Conservation (phyloP, 2,888 invertebrate genomes). For the Pollenia griseotomentosa region DNA sequence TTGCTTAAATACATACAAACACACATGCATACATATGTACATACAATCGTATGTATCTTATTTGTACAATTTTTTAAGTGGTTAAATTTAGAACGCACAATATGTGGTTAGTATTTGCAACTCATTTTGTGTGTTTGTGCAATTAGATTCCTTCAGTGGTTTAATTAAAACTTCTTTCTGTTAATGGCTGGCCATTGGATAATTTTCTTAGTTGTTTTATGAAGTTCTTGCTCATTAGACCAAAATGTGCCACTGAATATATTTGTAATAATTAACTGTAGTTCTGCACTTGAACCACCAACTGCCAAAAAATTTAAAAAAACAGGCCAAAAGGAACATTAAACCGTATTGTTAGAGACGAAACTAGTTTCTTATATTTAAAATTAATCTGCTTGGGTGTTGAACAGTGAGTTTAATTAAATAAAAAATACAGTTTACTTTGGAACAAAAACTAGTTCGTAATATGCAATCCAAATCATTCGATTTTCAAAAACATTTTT, state of each 20-base stretch:
- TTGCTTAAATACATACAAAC: neutral
- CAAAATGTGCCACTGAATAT: slow-evolving; percentile 66
- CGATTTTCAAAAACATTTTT: no score
- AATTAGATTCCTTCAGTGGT: slow-evolving; percentile 12
- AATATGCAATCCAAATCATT: no score
- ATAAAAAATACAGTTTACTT: neutral
- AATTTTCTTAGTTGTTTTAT: slow-evolving; percentile 24
- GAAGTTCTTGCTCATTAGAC: slow-evolving; percentile 63
- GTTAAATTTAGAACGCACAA: neutral
- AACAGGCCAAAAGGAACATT: slow-evolving; percentile 65
- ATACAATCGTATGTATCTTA: neutral
- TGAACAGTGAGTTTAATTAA: slow-evolving; percentile 36
- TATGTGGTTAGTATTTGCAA: neutral
- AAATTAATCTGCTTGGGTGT: slow-evolving; percentile 30
- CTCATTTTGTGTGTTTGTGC: neutral
- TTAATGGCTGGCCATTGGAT: slow-evolving; percentile 45
- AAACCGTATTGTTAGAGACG: slow-evolving; percentile 37
- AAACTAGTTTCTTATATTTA: slow-evolving; percentile 28
- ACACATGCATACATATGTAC: neutral
- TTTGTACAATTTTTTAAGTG: neutral
- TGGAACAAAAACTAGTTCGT: no score
- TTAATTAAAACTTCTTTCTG: slow-evolving; percentile 21
- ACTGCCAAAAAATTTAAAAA: slow-evolving; percentile 66
- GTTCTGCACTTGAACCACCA: slow-evolving; percentile 61
- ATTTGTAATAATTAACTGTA: slow-evolving; percentile 62